phyloP scores from a whole-genome alignment of 2,888 invertebrate genomes.

The Ephialtes manifestator region DNA sequence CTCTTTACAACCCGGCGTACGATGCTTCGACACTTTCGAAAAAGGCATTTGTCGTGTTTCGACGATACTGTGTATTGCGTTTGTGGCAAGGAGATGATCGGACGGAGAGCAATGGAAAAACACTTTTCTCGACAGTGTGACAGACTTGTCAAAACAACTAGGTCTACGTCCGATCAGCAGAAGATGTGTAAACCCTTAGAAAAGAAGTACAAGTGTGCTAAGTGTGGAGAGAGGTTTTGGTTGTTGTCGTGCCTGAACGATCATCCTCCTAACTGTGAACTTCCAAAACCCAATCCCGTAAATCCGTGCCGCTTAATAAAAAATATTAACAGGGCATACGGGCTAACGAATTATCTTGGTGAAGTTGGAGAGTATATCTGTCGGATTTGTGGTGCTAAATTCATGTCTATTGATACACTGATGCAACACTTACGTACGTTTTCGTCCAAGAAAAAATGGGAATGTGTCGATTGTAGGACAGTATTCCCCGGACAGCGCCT shows the following conservation, averaged over 20 bases:
- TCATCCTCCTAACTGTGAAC: constrained; percentile 40
- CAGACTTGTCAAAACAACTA: not conserved
- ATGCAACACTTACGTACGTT: constrained; percentile 2
- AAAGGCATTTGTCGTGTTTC: constrained; percentile 15
- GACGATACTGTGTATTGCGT: constrained; percentile 48
- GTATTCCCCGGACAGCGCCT: constrained; percentile 68
- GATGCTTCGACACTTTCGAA: constrained; percentile 54
- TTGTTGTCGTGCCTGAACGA: constrained; percentile 34
- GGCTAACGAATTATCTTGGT: not conserved
- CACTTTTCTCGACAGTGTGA: constrained; percentile 51
- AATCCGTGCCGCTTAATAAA: too few relatives aligned
- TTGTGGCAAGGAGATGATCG: constrained; percentile 45
- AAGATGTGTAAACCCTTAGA: constrained; percentile 25
- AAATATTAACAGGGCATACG: not conserved
- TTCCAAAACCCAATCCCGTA: not conserved
- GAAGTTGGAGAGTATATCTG: not conserved
- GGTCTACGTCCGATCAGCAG: not conserved
- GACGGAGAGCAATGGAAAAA: constrained; percentile 21
- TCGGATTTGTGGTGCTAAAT: not conserved
- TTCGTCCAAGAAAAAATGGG: not conserved
- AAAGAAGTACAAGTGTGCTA: constrained; percentile 29
- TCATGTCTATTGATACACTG: not conserved
- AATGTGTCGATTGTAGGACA: constrained; percentile 44
- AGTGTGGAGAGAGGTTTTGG: constrained; percentile 51
- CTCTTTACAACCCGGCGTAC: constrained; percentile 14